Base-by-base conservation (phyloP, 2,113 vertebrate genomes). In the Egretta garzetta region DNA sequence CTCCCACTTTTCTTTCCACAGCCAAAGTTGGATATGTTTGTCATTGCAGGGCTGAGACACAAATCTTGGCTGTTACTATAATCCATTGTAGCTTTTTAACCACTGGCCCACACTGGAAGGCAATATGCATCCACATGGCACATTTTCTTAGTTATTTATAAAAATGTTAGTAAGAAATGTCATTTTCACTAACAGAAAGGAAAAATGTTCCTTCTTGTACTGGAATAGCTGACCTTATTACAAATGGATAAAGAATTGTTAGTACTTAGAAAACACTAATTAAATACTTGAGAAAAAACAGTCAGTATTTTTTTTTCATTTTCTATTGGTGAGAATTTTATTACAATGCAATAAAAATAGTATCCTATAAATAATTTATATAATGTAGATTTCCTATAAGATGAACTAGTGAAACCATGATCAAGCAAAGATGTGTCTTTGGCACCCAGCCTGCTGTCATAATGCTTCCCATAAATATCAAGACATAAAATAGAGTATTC, bases 351-450 rank as follows among this genome's bases (percentile, higher is more conserved):
- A 56, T 74, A 72, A 86, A 93, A 92, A 86, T 66, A 77, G n/a
- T 74, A 60, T 77, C 59, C 52, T 92, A 73, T 80, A 94, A 91
- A 91, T 91, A 30, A 92, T 92, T 88, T 94, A 39, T 92, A 75
- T 55, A 75, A 75, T 23, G 12, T 72, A 68, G 86, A 80, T 94
- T 79, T 80, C 47, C 71, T 80, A 14, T 72, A 82, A 88, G 75
- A 88, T 82, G 79, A 90, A 47, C 52, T 45, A 82, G 62, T 80
- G 74, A 92, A 88, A 86, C 67, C 58, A 80, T 63, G 89, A 96
- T 80, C 83, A 95, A 92, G 88, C 79, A 79, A 95, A 93, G 93
- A 88, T 88, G 79, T 94, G 83, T 64, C 82, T 94, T 53, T 95
- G 91, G 79, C 93, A 88, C 41, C 16, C 62, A 90, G 88, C 66